These are phyloP conservation scores for Maconellicoccus hirsutus DNA, from an alignment of 1,140 invertebrate species.

Conservation along the genomic window DNA sequence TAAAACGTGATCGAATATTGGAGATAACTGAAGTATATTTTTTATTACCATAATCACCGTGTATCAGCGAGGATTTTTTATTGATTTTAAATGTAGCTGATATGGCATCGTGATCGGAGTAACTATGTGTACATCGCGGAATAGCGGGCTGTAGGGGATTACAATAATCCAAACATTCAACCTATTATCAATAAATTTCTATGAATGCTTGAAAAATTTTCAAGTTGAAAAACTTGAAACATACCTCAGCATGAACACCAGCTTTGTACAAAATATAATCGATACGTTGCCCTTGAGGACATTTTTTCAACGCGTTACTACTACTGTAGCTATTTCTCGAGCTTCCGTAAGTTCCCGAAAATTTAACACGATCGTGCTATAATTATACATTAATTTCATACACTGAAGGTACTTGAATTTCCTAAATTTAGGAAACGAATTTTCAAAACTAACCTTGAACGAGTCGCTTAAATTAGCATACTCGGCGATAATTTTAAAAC, in stretches of 20 bases:
- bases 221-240: background rate
- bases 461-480: constrained; percentile 41
- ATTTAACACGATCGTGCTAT: background rate
- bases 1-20: too few species aligned
- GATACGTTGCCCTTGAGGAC: background rate
- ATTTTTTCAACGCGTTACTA: background rate
- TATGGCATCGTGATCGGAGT: background rate
- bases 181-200: background rate
- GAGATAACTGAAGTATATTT: too few species aligned
- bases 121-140: background rate
- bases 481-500: constrained; percentile 48
- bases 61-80: background rate
- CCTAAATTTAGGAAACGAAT: too few species aligned
- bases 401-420: too few species aligned
- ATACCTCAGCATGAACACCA: background rate
- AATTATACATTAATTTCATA: too few species aligned
- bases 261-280: background rate
- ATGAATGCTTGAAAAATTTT: too few species aligned
- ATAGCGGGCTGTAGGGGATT: background rate
- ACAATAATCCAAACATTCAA: background rate
- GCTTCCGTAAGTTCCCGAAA: background rate
- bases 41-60: background rate
- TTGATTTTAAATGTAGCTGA: background rate
- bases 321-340: background rate
- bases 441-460: background rate